phyloP scores from a whole-genome alignment of 2,113 vertebrate genomes.

The Pseudonaja textilis region DNA sequence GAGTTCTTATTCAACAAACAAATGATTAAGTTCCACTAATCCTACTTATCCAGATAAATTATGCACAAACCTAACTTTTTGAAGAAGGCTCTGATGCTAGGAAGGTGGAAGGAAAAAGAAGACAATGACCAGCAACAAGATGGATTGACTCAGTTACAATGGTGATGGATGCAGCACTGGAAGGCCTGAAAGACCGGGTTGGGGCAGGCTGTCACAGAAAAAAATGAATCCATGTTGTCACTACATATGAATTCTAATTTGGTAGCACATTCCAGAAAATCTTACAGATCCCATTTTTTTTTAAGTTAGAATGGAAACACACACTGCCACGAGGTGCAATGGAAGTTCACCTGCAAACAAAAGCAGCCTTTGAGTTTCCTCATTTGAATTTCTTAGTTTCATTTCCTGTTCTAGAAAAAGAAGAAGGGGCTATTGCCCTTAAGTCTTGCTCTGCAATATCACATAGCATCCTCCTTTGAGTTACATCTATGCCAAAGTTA shows the following conservation, averaged over 20 bases:
- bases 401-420: neutral
- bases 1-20: too few species aligned
- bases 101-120: neutral
- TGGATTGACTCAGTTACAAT: neutral
- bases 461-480: neutral
- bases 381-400: neutral
- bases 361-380: neutral
- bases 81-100: neutral
- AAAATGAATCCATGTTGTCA: neutral
- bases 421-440: neutral
- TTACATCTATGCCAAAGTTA: neutral
- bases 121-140: neutral
- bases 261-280: neutral
- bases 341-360: neutral
- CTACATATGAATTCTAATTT: neutral
- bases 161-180: too few species aligned
- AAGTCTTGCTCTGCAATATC: neutral
- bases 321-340: neutral
- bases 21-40: neutral
- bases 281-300: neutral
- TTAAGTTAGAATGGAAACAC: neutral
- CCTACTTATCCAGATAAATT: neutral
- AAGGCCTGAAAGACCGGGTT: neutral
- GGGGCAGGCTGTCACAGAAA: neutral
- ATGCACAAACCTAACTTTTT: neutral